Percentiles rank a stretch among this genome's conserved stretches.
Conservation (phyloP, 2,797 vertebrate species). For the Uromys caudimaculatus region DNA sequence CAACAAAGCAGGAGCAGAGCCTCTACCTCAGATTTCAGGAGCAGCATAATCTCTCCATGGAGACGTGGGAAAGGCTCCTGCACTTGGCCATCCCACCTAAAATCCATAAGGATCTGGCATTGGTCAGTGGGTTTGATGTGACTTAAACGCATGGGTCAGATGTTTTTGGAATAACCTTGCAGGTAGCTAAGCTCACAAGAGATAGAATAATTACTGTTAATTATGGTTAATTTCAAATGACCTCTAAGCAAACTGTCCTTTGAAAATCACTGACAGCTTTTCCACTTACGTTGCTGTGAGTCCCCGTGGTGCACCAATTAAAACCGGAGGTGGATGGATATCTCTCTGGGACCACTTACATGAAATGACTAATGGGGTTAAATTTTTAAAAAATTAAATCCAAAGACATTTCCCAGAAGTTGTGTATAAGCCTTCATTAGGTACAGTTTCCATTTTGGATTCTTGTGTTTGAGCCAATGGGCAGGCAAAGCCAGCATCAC, state of each 20-base stretch:
- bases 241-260: conserved; percentile 42
- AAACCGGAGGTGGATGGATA: conserved; percentile 39
- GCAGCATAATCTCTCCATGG: not conserved
- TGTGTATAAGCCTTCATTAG: conserved; percentile 65
- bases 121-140: conserved; percentile 18
- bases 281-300: not conserved
- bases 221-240: conserved; percentile 59
- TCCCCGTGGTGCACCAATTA: conserved; percentile 51
- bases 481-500: conserved; percentile 57
- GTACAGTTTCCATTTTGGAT: conserved; percentile 74
- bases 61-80: not conserved
- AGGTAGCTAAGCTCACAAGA: conserved; percentile 44
- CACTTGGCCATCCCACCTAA: not conserved
- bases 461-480: conserved; percentile 72
- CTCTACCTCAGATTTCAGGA: not conserved
- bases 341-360: conserved; percentile 71
- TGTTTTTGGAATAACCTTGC: conserved; percentile 1
- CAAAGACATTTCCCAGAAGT: conserved; percentile 68
- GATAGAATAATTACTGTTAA: not conserved
- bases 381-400: conserved; percentile 66
- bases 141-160: conserved; percentile 44
- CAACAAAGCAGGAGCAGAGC: not conserved
- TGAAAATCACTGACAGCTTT: conserved; percentile 4
- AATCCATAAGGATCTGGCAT: not conserved
- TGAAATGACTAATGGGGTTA: conserved; percentile 71